A percentile compares a stretch with the other conserved stretches of the same genome.
phyloP scores from a whole-genome alignment of 1,140 invertebrate species.

The Nebria ingens region DNA sequence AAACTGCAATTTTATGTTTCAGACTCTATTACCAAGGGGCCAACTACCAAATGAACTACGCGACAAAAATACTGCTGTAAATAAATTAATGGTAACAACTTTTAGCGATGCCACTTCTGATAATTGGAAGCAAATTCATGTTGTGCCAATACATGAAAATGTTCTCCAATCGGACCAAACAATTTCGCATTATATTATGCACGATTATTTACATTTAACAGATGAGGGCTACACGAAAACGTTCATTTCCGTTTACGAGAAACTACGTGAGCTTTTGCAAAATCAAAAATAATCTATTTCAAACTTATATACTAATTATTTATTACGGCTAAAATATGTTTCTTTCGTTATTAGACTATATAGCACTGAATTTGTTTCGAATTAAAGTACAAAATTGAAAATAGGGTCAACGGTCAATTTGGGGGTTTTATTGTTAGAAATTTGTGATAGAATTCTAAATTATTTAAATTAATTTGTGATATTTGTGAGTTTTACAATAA shows the following conservation, averaged over 20 bases:
- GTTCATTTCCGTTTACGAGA: conserved; percentile 49
- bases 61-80: conserved; percentile 48
- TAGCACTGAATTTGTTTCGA: too few species aligned
- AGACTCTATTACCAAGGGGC: conserved; percentile 56
- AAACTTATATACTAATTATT: too few species aligned
- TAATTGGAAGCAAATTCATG: conserved; percentile 27
- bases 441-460: too few species aligned
- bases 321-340: too few species aligned
- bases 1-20: conserved; percentile 23
- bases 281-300: conserved; percentile 31
- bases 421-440: too few species aligned
- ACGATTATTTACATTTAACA: conserved; percentile 62
- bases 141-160: conserved; percentile 46
- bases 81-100: conserved; percentile 42
- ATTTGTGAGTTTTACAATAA: too few species aligned
- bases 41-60: conserved; percentile 51
- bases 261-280: conserved; percentile 43
- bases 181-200: conserved; percentile 57
- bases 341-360: too few species aligned
- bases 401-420: too few species aligned
- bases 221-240: conserved; percentile 52
- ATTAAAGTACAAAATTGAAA: too few species aligned
- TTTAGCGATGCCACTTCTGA: conserved; percentile 27
- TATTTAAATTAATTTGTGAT: too few species aligned
- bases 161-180: conserved; percentile 47